Evolutionary conservation across 2,888 invertebrate genomes (phyloP).

Genomic region (Synergus laeviventris): DNA sequence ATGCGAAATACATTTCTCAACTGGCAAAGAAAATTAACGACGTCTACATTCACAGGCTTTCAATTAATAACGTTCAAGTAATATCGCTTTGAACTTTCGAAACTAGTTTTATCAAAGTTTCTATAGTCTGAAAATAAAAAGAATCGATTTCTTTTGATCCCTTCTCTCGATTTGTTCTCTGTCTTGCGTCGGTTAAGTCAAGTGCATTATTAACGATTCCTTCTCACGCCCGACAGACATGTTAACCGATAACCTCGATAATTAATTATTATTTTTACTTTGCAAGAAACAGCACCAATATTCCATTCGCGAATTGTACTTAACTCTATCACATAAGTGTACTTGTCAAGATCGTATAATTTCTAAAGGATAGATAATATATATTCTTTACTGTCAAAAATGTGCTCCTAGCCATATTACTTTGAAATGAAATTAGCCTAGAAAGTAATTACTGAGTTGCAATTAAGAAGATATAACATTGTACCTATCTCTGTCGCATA

Average conservation of each 20-base stretch:
- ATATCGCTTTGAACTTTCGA: background rate
- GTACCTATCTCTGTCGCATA: background rate
- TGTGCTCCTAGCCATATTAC: constrained; percentile 6
- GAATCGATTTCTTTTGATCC: constrained; percentile 15
- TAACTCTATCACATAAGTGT: background rate
- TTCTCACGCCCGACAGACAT: constrained; percentile 31
- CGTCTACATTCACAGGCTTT: background rate
- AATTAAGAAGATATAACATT: background rate
- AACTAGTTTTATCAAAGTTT: background rate
- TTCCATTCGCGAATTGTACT: background rate
- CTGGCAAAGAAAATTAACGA: background rate
- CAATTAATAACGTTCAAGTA: too few species aligned
- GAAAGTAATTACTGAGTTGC: constrained; percentile 25
- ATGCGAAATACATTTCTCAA: too few species aligned
- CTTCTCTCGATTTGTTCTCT: constrained; percentile 7
- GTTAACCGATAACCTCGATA: constrained; percentile 30
- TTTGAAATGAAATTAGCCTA: constrained; percentile 16
- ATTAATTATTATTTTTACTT: constrained; percentile 33
- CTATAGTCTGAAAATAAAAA: background rate
- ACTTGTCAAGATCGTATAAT: constrained; percentile 19
- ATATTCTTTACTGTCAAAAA: constrained; percentile 38
- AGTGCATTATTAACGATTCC: constrained; percentile 31
- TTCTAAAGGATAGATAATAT: constrained; percentile 24
- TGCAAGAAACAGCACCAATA: background rate
- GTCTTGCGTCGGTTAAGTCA: constrained; percentile 1